These are phyloP conservation scores for Heliconius melpomene DNA, from an alignment of 1,140 invertebrate genomes.

Conservation along the genomic window DNA sequence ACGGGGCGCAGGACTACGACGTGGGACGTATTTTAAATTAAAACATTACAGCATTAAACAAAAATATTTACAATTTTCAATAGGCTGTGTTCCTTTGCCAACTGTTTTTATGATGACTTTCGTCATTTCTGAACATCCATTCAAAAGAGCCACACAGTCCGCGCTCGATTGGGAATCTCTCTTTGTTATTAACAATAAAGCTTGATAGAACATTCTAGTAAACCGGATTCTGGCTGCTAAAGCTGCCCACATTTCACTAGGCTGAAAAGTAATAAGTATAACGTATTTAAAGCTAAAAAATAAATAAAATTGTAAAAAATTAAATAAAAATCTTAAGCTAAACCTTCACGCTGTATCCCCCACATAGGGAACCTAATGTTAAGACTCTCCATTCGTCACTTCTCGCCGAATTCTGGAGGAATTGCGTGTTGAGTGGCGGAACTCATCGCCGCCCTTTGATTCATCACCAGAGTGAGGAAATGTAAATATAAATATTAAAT, in stretches of 20 bases:
- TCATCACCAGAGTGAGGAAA: too few relatives aligned
- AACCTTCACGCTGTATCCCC: too few relatives aligned
- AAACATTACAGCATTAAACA: neutral
- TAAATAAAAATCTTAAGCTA: too few relatives aligned
- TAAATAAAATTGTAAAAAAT: too few relatives aligned
- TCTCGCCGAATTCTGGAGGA: too few relatives aligned
- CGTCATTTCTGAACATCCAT: conserved; percentile 87
- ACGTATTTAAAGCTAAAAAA: neutral
- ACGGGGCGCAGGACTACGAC: too few relatives aligned
- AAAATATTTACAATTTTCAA: conserved; percentile 84
- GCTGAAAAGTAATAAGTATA: conserved; percentile 42
- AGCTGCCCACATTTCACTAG: conserved; percentile 81
- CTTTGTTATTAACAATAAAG: conserved; percentile 85
- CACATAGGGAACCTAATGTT: too few relatives aligned
- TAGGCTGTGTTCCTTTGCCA: conserved; percentile 87
- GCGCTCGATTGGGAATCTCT: conserved; percentile 72
- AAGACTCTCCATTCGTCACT: too few relatives aligned
- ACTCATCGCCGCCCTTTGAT: too few relatives aligned
- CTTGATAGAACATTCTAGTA: conserved; percentile 91
- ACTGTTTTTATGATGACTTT: conserved; percentile 90
- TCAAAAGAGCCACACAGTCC: conserved; percentile 82
- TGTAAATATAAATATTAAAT: too few relatives aligned
- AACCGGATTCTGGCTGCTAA: conserved; percentile 92
- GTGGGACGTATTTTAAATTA: neutral
- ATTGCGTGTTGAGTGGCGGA: too few relatives aligned